Conservation (phyloP, 2,113 vertebrate species). For the Apistogramma diplotaenia region DNA sequence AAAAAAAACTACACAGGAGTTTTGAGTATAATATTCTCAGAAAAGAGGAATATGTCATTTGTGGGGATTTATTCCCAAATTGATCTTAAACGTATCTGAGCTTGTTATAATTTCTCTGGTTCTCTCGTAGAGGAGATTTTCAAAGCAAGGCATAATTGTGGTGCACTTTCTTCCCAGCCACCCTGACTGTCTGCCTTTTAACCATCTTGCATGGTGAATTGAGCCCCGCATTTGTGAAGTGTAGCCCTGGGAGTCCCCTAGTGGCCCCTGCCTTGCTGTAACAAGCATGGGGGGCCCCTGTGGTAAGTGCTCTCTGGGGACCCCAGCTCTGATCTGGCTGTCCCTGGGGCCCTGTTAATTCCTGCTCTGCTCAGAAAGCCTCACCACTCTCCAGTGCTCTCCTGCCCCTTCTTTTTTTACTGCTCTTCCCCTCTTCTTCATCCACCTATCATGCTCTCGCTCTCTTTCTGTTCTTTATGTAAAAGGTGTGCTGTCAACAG, state of each 20-base stretch:
- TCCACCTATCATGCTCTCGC: not conserved
- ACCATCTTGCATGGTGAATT: constrained; percentile 56
- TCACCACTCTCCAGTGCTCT: constrained; percentile 68
- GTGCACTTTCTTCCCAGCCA: constrained; percentile 41
- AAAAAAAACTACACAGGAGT: constrained; percentile 39
- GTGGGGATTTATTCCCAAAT: constrained; percentile 64
- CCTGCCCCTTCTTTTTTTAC: constrained; percentile 33
- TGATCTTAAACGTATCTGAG: constrained; percentile 69
- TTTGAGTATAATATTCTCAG: constrained; percentile 58
- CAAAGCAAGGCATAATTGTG: constrained; percentile 65
- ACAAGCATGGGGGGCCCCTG: constrained; percentile 72
- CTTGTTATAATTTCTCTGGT: constrained; percentile 59
- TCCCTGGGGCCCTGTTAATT: constrained; percentile 75
- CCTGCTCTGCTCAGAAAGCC: constrained; percentile 69
- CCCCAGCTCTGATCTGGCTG: constrained; percentile 58
- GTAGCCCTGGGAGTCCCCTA: constrained; percentile 67
- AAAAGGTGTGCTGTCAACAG: constrained; percentile 56
- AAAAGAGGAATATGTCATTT: constrained; percentile 51
- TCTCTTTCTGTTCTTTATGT: constrained; percentile 33
- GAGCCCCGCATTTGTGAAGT: constrained; percentile 73
- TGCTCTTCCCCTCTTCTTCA: constrained; percentile 40
- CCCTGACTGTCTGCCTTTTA: constrained; percentile 64
- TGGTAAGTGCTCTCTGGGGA: constrained; percentile 76
- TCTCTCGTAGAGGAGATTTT: constrained; percentile 26
- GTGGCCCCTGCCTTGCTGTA: constrained; percentile 75